These are phyloP conservation scores for Labia minor DNA, from an alignment of 2,888 invertebrate genomes.

Conservation along the genomic window DNA sequence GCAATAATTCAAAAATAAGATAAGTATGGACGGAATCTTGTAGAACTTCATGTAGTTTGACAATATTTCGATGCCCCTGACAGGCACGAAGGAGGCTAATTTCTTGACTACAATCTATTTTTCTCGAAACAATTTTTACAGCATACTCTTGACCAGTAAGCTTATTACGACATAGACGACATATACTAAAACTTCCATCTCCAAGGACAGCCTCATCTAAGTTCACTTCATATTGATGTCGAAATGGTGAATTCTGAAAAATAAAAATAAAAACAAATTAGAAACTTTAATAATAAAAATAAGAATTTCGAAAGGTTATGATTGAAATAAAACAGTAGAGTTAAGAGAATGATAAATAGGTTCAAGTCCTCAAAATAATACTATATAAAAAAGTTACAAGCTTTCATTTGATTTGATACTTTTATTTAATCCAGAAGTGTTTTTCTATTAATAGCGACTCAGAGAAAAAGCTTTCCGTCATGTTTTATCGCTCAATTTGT, in stretches of 20 bases:
- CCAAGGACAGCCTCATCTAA: slow-evolving; percentile 60
- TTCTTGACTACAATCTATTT: slow-evolving; percentile 59
- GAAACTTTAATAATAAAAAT: too few relatives aligned
- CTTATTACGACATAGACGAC: slow-evolving; percentile 65
- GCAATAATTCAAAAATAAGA: slow-evolving; percentile 75
- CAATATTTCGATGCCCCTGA: slow-evolving; percentile 81
- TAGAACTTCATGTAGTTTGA: slow-evolving; percentile 71
- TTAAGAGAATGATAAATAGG: slow-evolving; percentile 1
- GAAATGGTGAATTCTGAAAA: slow-evolving; percentile 69
- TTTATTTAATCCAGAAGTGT: too few relatives aligned
- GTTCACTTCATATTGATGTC: slow-evolving; percentile 70
- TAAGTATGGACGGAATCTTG: slow-evolving; percentile 78
- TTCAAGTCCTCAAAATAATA: not conserved
- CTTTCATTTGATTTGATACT: too few relatives aligned
- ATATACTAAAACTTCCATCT: slow-evolving; percentile 82
- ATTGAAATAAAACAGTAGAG: too few relatives aligned
- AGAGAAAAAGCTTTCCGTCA: too few relatives aligned
- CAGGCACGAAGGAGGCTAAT: slow-evolving; percentile 67
- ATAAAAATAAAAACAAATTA: slow-evolving; percentile 8
- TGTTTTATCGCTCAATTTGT: too few relatives aligned
- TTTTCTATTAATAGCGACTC: too few relatives aligned
- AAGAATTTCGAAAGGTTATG: too few relatives aligned
- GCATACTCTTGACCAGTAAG: slow-evolving; percentile 66
- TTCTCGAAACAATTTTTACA: slow-evolving; percentile 71
- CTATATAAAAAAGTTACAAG: slow-evolving; percentile 13